Percentiles rank a stretch among this genome's conserved stretches.
Conservation (phyloP, 2,888 invertebrate species). For the Drosophila lacicola region DNA sequence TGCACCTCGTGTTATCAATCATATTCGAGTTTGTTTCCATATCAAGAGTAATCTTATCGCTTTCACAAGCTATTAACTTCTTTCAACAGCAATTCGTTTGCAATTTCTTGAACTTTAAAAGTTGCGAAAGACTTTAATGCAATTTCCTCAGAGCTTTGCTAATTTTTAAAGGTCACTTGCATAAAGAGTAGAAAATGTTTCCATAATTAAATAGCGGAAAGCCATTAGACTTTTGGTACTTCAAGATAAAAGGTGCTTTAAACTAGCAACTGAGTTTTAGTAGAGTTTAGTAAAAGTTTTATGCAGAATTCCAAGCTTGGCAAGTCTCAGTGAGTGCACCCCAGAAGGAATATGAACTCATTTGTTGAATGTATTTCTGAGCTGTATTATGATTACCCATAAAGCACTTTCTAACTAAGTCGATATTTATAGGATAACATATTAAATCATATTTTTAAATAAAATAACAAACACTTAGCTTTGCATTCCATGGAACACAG, state of each 20-base stretch:
- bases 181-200: neutral
- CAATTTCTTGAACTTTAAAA: conserved; percentile 7
- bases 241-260: no score
- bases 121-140: neutral
- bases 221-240: neutral
- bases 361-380: neutral
- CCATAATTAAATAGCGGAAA: neutral
- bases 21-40: conserved; percentile 2
- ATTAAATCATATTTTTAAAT: no score
- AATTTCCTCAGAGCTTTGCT: neutral
- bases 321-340: neutral
- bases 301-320: neutral
- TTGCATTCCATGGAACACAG: neutral
- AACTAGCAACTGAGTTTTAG: neutral
- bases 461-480: conserved; percentile 7
- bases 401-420: neutral
- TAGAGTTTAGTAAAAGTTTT: neutral
- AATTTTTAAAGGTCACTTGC: neutral
- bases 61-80: conserved; percentile 33
- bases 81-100: conserved; percentile 12
- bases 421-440: neutral
- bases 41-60: conserved; percentile 61
- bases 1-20: conserved; percentile 13
- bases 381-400: no score
- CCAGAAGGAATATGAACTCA: neutral